phyloP scores from a whole-genome alignment of 2,113 vertebrate species.

The Kryptolebias marmoratus region DNA sequence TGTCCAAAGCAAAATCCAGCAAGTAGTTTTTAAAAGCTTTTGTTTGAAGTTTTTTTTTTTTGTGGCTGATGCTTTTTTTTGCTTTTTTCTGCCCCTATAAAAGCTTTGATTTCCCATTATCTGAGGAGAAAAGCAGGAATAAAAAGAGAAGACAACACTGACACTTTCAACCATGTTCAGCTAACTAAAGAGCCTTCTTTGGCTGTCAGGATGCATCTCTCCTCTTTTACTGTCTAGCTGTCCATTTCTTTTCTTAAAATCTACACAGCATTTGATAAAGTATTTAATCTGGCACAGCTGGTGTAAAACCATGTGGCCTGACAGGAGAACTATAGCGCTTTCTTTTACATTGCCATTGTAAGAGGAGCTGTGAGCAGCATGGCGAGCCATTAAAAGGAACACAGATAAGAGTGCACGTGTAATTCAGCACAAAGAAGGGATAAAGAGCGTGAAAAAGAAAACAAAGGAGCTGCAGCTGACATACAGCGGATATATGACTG shows the following conservation, averaged over 20 bases:
- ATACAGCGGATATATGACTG: constrained; percentile 1
- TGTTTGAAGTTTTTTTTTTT: no score
- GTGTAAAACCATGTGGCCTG: background rate
- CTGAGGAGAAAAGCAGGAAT: constrained; percentile 12
- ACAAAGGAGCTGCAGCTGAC: constrained; percentile 2
- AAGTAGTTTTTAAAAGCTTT: no score
- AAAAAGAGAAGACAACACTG: constrained; percentile 24
- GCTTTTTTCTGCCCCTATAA: constrained; percentile 4
- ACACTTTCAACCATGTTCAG: background rate
- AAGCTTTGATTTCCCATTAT: constrained; percentile 18
- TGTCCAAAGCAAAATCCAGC: no score
- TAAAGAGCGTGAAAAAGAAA: background rate
- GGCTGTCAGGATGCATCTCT: background rate
- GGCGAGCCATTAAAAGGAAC: background rate
- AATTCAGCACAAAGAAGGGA: constrained; percentile 16
- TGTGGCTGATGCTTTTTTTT: background rate
- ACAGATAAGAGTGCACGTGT: constrained; percentile 16
- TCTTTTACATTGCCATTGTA: constrained; percentile 6
- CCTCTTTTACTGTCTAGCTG: background rate
- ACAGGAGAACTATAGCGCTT: constrained; percentile 8
- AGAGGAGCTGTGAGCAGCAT: background rate
- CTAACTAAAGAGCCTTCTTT: background rate
- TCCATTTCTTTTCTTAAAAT: background rate
- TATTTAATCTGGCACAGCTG: constrained; percentile 18
- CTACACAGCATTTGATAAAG: background rate